These are phyloP conservation scores for Caenorhabditis tropicalis DNA, from an alignment of 1,140 invertebrate species.

Conservation along the genomic window DNA sequence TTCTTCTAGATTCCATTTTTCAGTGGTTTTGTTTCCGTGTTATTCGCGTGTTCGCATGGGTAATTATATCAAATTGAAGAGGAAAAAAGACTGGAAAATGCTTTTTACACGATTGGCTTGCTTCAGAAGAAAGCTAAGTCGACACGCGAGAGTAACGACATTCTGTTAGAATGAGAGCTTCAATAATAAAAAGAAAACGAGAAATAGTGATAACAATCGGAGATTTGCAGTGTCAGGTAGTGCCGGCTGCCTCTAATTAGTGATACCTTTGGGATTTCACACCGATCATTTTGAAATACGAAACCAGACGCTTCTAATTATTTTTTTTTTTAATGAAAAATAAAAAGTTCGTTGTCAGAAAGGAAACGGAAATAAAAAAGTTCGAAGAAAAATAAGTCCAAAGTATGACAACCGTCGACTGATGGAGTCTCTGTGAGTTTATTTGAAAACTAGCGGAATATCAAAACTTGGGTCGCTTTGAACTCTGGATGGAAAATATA, in stretches of 20 bases:
- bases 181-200: neutral
- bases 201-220: neutral
- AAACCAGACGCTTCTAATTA: neutral
- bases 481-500: too few relatives aligned
- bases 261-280: neutral
- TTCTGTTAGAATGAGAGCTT: neutral
- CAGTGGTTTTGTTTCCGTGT: slow-evolving; percentile 18
- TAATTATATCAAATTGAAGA: slow-evolving; percentile 37
- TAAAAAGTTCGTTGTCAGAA: neutral
- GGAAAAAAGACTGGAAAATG: slow-evolving; percentile 11
- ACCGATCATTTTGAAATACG: neutral
- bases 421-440: too few relatives aligned
- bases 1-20: neutral
- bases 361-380: neutral
- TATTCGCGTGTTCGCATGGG: slow-evolving; percentile 26
- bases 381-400: neutral
- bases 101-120: slow-evolving; percentile 32
- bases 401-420: neutral
- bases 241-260: neutral
- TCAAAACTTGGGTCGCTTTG: too few relatives aligned
- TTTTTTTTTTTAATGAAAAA: neutral
- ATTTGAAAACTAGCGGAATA: too few relatives aligned
- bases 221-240: neutral
- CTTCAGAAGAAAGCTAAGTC: neutral
- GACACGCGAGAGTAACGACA: neutral